Evolutionary conservation across 2,888 invertebrate genomes (phyloP), one percentile per base, ranked within the genome.

Genomic region (Diploptera punctata): DNA sequence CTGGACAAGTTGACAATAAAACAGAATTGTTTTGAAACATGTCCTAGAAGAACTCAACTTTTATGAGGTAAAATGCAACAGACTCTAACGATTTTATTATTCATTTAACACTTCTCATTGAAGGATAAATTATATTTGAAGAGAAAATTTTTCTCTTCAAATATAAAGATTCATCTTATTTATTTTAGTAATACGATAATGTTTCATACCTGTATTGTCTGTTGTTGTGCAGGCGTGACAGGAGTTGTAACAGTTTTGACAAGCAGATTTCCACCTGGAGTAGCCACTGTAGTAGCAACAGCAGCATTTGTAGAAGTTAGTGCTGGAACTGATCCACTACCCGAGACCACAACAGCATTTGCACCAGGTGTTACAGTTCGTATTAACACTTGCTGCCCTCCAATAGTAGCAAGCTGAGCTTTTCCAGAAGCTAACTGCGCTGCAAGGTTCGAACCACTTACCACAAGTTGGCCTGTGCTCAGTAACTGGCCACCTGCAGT

Each of bases 381-480:
- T 73, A 95, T 92, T 54, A 94, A 86, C 31, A 95, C 93, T 82
- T 94, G 94, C 79, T 94, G 94, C 0, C 94, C 94, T 80, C 93
- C 93, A 29, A 95, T 91, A 0, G 93, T 93, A 0, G 94, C 93
- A 71, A 95, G 86, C 81, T 94, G 93, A 9, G 94, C 89, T 81
- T 94, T 94, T 7, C 94, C 94, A 18, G 91, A 88, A 1, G 93
- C 93, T 74, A 95, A 86, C 81, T 94, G 94, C 80, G 93, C 93
- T 18, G 92, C 93, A 49, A 94, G 83, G 69, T 80, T 82, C 19
- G 88, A 89, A 2, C 90, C 93, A 79, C 91, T 93, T 60, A 93
- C 91, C 60, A 93, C 89, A 73, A 93, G 90, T 83, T 93, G 93
- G 78, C 85, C 87, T 4, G 86, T 78, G 67, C 81, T 81, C 31